phyloP scores from a whole-genome alignment of 2,113 vertebrate genomes.

The Catharus fuscescens region DNA sequence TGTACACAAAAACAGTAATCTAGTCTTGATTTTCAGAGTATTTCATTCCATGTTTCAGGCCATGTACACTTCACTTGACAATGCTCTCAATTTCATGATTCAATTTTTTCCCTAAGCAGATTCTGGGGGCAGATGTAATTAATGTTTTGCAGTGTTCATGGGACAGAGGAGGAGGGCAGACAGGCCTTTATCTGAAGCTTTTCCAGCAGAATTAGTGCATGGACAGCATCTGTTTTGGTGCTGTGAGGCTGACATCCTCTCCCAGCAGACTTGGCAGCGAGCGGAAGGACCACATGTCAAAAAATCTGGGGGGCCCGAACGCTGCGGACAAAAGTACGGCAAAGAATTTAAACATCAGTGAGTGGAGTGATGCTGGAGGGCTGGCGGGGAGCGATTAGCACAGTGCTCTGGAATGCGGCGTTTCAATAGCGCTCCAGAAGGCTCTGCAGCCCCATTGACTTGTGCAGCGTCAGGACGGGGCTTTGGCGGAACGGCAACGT shows the following conservation, averaged over 20 bases:
- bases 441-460: constrained; percentile 38
- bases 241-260: constrained; percentile 11
- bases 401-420: constrained; percentile 40
- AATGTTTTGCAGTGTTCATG: neutral
- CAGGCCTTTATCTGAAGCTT: neutral
- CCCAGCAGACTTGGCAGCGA: constrained; percentile 25
- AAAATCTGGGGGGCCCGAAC: constrained; percentile 17
- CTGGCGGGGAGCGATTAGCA: constrained; percentile 16
- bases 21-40: neutral
- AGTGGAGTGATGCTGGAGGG: constrained; percentile 1
- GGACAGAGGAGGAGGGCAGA: neutral
- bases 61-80: neutral
- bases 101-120: neutral
- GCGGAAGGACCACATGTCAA: constrained; percentile 22
- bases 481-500: neutral
- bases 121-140: neutral
- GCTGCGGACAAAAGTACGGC: constrained; percentile 18
- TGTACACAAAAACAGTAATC: neutral
- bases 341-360: constrained; percentile 20
- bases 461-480: neutral
- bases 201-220: neutral
- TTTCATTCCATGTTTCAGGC: neutral
- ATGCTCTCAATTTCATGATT: neutral
- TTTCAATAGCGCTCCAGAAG: constrained; percentile 48
- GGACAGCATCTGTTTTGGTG: constrained; percentile 36